A percentile compares a stretch with the other conserved stretches of the same genome.
Conservation (phyloP, 2,113 vertebrate genomes). For the Numenius arquata region DNA sequence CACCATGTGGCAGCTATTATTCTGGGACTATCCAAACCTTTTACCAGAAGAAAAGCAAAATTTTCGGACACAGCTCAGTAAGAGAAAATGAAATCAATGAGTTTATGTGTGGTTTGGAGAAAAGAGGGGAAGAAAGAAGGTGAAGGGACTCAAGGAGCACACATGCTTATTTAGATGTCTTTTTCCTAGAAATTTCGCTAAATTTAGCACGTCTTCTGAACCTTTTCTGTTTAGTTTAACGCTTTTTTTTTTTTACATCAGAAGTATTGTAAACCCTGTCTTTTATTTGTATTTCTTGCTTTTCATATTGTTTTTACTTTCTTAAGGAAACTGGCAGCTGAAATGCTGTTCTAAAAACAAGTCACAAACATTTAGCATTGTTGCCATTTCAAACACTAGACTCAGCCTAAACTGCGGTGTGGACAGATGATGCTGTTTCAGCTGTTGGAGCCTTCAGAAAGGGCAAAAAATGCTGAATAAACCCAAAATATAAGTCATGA, state of each 20-base stretch:
- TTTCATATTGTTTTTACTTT: slow-evolving; percentile 39
- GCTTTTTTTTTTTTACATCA: not conserved
- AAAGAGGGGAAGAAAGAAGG: not conserved
- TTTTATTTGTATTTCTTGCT: slow-evolving; percentile 35
- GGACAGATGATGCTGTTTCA: slow-evolving; percentile 52
- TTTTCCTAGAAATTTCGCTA: not conserved
- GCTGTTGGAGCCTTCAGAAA: slow-evolving; percentile 44
- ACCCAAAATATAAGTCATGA: slow-evolving; percentile 51
- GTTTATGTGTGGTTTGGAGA: not conserved
- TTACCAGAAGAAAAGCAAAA: not conserved
- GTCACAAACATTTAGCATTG: slow-evolving; percentile 26
- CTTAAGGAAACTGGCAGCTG: slow-evolving; percentile 47
- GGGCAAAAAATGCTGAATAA: slow-evolving; percentile 61
- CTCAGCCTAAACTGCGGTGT: slow-evolving; percentile 27
- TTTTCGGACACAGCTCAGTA: not conserved
- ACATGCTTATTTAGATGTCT: not conserved
- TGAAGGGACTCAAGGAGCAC: not conserved
- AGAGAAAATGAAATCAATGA: not conserved
- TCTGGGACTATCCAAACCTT: not conserved
- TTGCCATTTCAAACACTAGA: slow-evolving; percentile 45
- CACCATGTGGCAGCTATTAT: not conserved
- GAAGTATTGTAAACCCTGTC: not conserved
- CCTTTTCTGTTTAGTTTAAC: not conserved
- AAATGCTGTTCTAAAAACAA: slow-evolving; percentile 50
- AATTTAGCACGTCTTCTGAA: not conserved